These are phyloP conservation scores for Aphodius granarius DNA, from an alignment of 2,888 invertebrate genomes.

Conservation along the genomic window DNA sequence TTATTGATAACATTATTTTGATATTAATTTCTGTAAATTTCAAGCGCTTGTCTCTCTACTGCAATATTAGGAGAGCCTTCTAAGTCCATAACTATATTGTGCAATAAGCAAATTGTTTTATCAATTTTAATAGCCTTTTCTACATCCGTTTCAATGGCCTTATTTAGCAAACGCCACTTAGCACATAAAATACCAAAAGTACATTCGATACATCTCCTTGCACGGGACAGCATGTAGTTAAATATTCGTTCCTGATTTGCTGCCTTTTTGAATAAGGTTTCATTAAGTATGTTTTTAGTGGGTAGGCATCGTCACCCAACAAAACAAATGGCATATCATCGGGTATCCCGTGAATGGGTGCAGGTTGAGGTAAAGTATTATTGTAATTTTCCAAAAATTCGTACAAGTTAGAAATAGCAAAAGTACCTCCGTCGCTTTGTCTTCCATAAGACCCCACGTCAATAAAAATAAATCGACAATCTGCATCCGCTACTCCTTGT, in stretches of 20 bases:
- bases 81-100: background rate
- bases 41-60: background rate
- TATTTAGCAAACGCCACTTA: background rate
- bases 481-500: background rate
- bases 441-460: background rate
- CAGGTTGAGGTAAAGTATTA: background rate
- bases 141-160: background rate
- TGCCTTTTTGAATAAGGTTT: background rate
- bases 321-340: background rate
- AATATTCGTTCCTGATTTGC: background rate
- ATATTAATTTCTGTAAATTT: background rate
- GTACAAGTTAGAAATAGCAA: too few relatives aligned
- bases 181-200: background rate
- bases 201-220: background rate
- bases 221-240: background rate
- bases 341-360: background rate
- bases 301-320: background rate
- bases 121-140: background rate
- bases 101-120: background rate
- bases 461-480: background rate
- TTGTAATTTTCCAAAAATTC: constrained; percentile 3
- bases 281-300: background rate
- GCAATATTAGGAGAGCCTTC: background rate
- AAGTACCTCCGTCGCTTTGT: background rate
- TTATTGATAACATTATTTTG: constrained; percentile 1